Base-by-base conservation (phyloP, 2,888 invertebrate species). In the Cryptus viduatorius region DNA sequence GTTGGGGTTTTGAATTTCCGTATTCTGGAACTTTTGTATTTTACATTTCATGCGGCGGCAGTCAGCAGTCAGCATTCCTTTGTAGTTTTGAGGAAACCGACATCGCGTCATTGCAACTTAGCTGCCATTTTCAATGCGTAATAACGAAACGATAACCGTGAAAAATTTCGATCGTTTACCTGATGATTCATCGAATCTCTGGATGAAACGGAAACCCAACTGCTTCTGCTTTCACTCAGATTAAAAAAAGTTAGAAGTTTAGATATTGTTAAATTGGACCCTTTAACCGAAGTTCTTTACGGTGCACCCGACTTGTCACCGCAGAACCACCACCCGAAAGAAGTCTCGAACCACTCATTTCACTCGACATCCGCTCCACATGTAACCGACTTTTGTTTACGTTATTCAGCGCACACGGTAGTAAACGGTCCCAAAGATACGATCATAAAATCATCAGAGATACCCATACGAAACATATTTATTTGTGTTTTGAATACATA, bases 301-400 rank as follows among this genome's bases (percentile, higher is more conserved):
- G 50, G 48, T 14, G 42, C 16, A 24, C n/a, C 31, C 59, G 61
- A 68, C 59, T 37, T 37, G 68, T 37, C 19, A 69, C 76, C 59
- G 59, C 84, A 81, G 31, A 19, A 65, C 56, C 44, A 81, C 46
- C 24, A 10, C 24, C 50, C 31, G 73, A 1, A 7, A 7, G 29
- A 65, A 77, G 31, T 53, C 50, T 29, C 69, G 42, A 31, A 29
- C 12, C 68, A 16, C 56, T 37, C 29, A 71, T 61, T 46, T 31
- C 19, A 50, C 24, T 10, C 72, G 72, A 61, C 84, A 84, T 78
- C 84, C 79, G 81, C 69, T 81, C 81, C 84, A 84, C 81, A 84
- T 84, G 84, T 84, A 82, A 69, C 78, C 65, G 68, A 78, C 65
- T 84, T 81, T 73, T 71, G 81, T 84, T 84, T 81, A 81, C 78